These are phyloP conservation scores for Allygus modestus DNA, from an alignment of 2,888 invertebrate genomes.

Conservation along the genomic window DNA sequence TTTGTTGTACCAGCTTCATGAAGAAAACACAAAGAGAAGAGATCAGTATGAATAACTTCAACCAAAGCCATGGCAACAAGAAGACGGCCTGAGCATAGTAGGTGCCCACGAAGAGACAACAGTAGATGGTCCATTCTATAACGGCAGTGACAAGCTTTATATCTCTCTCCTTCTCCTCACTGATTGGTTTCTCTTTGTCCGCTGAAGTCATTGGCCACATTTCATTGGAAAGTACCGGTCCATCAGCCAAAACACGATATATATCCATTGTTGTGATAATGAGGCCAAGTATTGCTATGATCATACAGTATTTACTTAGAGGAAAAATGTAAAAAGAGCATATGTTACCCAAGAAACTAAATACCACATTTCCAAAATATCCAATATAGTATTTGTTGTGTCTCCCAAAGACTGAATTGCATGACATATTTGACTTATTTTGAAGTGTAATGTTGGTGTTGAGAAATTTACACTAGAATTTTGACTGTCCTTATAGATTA, in stretches of 20 bases:
- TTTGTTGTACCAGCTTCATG: neutral
- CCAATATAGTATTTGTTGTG: neutral
- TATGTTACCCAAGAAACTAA: neutral
- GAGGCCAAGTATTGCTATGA: slow-evolving; percentile 8
- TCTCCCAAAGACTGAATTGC: neutral
- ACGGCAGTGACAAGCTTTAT: slow-evolving; percentile 28
- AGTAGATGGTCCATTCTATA: slow-evolving; percentile 26
- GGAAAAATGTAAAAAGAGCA: slow-evolving; percentile 25
- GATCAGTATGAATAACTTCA: neutral
- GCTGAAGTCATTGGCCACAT: neutral
- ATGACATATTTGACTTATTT: slow-evolving; percentile 10
- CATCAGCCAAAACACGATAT: slow-evolving; percentile 35
- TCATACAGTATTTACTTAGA: neutral
- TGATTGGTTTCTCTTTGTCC: slow-evolving; percentile 9
- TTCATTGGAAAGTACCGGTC: neutral
- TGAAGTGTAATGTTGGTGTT: neutral
- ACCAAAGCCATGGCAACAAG: slow-evolving; percentile 27
- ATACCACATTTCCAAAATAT: neutral
- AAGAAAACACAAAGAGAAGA: neutral
- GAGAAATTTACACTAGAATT: neutral
- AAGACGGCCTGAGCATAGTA: neutral
- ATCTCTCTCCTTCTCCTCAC: slow-evolving; percentile 29
- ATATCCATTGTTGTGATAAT: slow-evolving; percentile 4
- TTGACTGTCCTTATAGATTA: neutral
- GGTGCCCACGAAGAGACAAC: slow-evolving; percentile 17